Evolutionary conservation across 2,888 invertebrate species (phyloP).

Genomic region (Hemistola chrysoprasaria): DNA sequence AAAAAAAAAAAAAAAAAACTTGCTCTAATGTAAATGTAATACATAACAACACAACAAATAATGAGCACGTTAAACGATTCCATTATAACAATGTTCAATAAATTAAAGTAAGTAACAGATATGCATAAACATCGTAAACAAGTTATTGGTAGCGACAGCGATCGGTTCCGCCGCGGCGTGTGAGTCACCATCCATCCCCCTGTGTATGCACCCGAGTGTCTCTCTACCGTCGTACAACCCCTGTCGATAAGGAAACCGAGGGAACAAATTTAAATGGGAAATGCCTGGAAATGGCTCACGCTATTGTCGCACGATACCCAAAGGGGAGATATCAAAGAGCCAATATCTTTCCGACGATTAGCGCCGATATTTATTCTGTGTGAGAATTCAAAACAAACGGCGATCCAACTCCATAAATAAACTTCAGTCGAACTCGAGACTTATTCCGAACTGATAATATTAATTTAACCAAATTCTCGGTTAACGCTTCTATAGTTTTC

Average conservation of each 20-base stretch:
- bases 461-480: conserved; percentile 22
- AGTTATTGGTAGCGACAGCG: conserved; percentile 5
- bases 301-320: conserved; percentile 67
- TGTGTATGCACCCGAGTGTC: conserved; percentile 40
- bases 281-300: conserved; percentile 75
- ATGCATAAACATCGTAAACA: neutral
- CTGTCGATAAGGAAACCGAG: conserved; percentile 65
- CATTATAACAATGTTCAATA: no score
- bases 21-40: no score
- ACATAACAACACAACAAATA: no score
- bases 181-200: conserved; percentile 46
- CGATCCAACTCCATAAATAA: conserved; percentile 35
- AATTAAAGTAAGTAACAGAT: no score
- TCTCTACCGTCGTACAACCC: conserved; percentile 37
- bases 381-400: conserved; percentile 66
- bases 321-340: conserved; percentile 65
- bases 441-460: conserved; percentile 27
- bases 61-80: no score
- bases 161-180: conserved; percentile 21
- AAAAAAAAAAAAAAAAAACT: no score
- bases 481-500: conserved; percentile 15
- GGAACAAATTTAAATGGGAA: conserved; percentile 76
- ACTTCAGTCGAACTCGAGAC: conserved; percentile 29
- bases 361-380: conserved; percentile 67
- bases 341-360: conserved; percentile 66